These are phyloP conservation scores for Philypnodon macrostomus DNA, from an alignment of 2,797 vertebrate genomes.

Conservation along the genomic window DNA sequence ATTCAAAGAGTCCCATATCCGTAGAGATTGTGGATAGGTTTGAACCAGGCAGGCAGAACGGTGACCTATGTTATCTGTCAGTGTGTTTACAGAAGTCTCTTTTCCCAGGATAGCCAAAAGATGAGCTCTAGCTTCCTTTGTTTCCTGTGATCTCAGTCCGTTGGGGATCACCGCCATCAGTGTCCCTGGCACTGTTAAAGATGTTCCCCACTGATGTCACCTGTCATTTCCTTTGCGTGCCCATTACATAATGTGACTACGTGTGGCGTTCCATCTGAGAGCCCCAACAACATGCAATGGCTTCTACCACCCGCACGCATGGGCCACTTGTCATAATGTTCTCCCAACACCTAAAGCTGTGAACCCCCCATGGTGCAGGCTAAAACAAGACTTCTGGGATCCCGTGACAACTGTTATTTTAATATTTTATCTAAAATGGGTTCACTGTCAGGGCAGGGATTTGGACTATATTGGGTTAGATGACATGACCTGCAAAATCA, in stretches of 20 bases:
- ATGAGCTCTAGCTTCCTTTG: constrained; percentile 29
- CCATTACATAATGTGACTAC: constrained; percentile 42
- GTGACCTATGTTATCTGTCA: constrained; percentile 33
- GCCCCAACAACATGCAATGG: constrained; percentile 14
- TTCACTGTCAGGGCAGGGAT: constrained; percentile 6
- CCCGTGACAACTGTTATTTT: constrained; percentile 47
- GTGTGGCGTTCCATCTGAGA: constrained; percentile 31
- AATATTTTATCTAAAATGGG: constrained; percentile 43
- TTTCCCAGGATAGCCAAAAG: constrained; percentile 30
- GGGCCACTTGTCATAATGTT: constrained; percentile 50
- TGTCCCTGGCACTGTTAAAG: constrained; percentile 40
- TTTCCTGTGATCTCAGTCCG: constrained; percentile 36
- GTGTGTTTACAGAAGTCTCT: constrained; percentile 39
- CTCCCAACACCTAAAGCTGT: constrained; percentile 52
- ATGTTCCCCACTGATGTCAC: constrained; percentile 51
- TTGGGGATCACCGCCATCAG: constrained; percentile 35
- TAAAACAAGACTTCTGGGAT: constrained; percentile 23
- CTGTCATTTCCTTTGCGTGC: constrained; percentile 46
- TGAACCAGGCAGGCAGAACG: constrained; percentile 17
- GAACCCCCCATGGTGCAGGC: constrained; percentile 36
- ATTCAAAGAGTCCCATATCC: constrained; percentile 15
- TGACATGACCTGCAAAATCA: too few relatives aligned
- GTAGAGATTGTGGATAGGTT: constrained; percentile 22
- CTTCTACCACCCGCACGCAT: constrained; percentile 38
- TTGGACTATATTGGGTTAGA: too few relatives aligned